A percentile compares a stretch with the other conserved stretches of the same genome.
Evolutionary conservation across 2,797 vertebrate genomes (phyloP).

Genomic region (Tarsius wallacei): DNA sequence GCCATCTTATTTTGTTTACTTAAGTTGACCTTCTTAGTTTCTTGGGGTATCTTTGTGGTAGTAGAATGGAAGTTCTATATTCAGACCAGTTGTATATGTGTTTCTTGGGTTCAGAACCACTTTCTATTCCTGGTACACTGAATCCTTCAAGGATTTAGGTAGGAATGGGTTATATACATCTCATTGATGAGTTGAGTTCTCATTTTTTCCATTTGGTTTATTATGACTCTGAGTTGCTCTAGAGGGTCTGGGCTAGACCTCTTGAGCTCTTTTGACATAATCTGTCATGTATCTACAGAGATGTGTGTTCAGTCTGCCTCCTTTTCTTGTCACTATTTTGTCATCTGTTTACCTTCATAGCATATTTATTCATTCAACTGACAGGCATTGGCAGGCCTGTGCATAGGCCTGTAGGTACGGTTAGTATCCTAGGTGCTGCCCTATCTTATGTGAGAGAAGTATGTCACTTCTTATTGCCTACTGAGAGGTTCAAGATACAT

Average conservation of each 20-base stretch:
- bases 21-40: background rate
- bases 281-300: background rate
- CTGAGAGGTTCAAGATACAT: background rate
- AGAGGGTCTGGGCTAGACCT: background rate
- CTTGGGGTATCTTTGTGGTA: background rate
- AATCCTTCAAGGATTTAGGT: background rate
- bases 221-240: background rate
- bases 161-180: background rate
- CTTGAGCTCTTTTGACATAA: background rate
- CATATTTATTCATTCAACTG: background rate
- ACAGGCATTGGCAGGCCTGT: background rate
- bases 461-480: background rate
- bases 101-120: background rate
- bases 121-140: background rate
- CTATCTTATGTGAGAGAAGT: background rate
- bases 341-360: accelerated
- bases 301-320: background rate
- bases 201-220: background rate
- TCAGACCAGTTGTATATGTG: background rate
- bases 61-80: background rate
- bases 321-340: background rate
- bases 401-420: background rate
- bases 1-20: background rate
- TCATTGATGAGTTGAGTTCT: background rate
- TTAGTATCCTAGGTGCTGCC: background rate